Evolutionary conservation across 2,888 invertebrate species (phyloP).

Genomic region (Thecophora atra): DNA sequence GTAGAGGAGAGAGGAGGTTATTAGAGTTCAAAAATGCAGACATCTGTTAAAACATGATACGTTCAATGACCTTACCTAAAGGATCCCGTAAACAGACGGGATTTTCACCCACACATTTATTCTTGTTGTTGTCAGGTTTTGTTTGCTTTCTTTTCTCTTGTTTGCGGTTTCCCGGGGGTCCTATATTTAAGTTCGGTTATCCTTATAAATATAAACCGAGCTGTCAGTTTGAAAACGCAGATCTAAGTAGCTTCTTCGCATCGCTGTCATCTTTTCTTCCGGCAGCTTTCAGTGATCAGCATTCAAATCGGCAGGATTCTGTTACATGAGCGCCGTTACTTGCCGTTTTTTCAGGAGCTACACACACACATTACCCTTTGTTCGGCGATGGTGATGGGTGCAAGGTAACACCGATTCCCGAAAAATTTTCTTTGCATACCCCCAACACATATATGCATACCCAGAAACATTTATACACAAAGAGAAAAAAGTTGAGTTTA

Average conservation of each 20-base stretch:
- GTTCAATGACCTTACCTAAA: too few species aligned
- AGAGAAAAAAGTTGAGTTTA: too few species aligned
- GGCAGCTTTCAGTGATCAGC: neutral
- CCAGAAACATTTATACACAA: too few species aligned
- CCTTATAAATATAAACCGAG: constrained; percentile 13
- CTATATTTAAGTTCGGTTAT: neutral
- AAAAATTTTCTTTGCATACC: too few species aligned
- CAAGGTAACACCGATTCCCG: neutral
- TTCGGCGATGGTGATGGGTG: neutral
- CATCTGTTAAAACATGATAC: too few species aligned
- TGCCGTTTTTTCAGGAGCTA: neutral
- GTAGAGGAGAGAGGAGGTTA: too few species aligned
- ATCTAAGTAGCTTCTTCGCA: neutral
- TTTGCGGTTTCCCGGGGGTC: neutral
- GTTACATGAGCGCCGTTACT: too few species aligned
- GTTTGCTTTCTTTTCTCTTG: too few species aligned
- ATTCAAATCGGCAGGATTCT: neutral
- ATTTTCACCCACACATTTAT: too few species aligned
- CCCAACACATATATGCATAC: too few species aligned
- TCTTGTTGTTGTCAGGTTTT: neutral
- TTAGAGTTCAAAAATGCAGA: too few species aligned
- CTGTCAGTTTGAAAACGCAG: neutral
- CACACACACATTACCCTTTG: neutral
- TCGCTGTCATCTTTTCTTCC: neutral
- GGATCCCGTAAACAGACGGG: too few species aligned